Evolutionary conservation across 2,113 vertebrate species (phyloP).

Genomic region (Psilopogon haemacephalus): DNA sequence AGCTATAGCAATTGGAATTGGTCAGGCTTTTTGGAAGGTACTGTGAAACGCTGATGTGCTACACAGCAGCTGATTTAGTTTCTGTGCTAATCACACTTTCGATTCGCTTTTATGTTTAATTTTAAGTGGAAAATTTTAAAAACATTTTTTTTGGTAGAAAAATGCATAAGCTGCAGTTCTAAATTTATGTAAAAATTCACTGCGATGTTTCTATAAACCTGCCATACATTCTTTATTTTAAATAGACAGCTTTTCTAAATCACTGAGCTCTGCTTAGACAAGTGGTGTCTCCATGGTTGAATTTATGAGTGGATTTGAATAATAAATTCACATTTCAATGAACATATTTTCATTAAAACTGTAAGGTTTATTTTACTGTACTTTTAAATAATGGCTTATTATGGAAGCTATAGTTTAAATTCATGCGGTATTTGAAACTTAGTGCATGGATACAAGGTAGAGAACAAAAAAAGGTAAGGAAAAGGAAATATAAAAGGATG

Average conservation of each 20-base stretch:
- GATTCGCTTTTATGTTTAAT: conserved; percentile 74
- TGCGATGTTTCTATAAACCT: conserved; percentile 84
- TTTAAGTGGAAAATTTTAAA: conserved; percentile 73
- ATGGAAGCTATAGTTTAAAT: conserved; percentile 83
- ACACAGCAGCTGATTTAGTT: conserved; percentile 53
- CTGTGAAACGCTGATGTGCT: not conserved
- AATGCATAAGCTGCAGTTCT: conserved; percentile 80
- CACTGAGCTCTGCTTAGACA: conserved; percentile 85
- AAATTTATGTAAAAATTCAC: conserved; percentile 85
- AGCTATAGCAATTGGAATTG: not conserved
- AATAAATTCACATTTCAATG: conserved; percentile 89
- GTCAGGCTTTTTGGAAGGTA: conserved; percentile 25
- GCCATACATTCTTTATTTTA: conserved; percentile 87
- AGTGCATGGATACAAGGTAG: conserved; percentile 73
- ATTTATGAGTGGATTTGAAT: conserved; percentile 88
- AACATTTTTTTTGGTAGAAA: conserved; percentile 74
- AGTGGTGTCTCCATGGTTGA: conserved; percentile 82
- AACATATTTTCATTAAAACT: conserved; percentile 87
- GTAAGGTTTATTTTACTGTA: conserved; percentile 86
- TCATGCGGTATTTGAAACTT: conserved; percentile 79
- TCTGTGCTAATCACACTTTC: conserved; percentile 55
- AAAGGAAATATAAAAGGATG: conserved; percentile 41
- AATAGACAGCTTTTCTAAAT: conserved; percentile 87
- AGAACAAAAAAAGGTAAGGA: conserved; percentile 71
- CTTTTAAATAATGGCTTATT: conserved; percentile 87